phyloP scores from a whole-genome alignment of 2,113 vertebrate genomes.

The Glaucidium brasilianum region DNA sequence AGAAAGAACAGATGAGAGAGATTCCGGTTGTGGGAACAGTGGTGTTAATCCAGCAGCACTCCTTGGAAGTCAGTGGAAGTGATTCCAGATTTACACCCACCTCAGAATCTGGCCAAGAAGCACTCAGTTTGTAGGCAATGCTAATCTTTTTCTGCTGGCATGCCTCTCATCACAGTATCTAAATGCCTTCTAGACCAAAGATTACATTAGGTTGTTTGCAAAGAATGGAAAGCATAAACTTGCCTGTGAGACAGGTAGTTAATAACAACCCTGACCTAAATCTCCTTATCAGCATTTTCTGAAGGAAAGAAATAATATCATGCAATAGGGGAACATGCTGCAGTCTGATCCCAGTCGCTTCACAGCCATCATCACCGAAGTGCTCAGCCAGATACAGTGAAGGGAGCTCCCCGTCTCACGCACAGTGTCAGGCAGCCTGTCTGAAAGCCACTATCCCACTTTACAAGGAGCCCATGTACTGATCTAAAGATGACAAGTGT shows the following conservation, averaged over 20 bases:
- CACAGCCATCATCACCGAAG: neutral
- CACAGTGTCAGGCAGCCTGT: neutral
- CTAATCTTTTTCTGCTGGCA: neutral
- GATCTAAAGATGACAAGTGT: neutral
- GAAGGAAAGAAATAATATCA: neutral
- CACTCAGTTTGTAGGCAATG: neutral
- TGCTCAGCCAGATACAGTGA: neutral
- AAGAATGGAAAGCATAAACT: slow-evolving; percentile 7
- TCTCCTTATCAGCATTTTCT: neutral
- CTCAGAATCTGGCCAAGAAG: neutral
- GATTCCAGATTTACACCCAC: neutral
- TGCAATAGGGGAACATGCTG: neutral
- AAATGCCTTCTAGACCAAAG: slow-evolving; percentile 13
- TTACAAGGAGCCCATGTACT: neutral
- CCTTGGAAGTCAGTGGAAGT: neutral
- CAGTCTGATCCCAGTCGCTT: neutral
- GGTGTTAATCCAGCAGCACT: neutral
- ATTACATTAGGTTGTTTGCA: neutral
- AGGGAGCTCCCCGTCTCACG: neutral
- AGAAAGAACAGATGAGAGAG: neutral
- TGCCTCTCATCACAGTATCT: neutral
- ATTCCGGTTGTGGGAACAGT: neutral
- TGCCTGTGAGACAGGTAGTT: neutral
- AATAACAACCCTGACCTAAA: slow-evolving; percentile 18
- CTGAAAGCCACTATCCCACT: neutral